A percentile compares a stretch with the other conserved stretches of the same genome.
Evolutionary conservation across 1,140 invertebrate genomes (phyloP).

Genomic region (Aphelenchoides fujianensis): DNA sequence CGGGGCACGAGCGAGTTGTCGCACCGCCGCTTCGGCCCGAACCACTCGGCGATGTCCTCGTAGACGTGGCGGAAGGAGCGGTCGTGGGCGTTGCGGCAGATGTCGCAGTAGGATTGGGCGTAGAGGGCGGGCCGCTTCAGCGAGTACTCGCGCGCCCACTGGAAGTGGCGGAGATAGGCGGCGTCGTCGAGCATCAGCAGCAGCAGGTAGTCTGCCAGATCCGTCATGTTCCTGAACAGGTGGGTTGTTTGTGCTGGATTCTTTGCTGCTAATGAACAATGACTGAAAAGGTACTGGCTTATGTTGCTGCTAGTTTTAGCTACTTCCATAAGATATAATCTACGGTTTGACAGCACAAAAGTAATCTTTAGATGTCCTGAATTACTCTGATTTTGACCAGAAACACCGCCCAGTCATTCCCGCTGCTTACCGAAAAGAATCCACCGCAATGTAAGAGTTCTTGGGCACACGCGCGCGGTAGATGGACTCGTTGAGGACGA

Average conservation of each 20-base stretch:
- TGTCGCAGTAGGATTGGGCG: neutral
- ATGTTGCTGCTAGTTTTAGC: too few species aligned
- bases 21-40: constrained; percentile 2
- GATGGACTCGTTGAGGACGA: neutral
- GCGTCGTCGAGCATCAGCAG: neutral
- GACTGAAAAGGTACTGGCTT: too few species aligned
- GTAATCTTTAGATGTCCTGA: too few species aligned
- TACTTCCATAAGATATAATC: too few species aligned
- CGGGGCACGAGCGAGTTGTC: neutral
- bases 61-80: neutral
- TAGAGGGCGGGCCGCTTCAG: neutral
- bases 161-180: neutral
- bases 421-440: neutral
- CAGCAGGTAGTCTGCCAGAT: neutral
- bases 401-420: too few species aligned
- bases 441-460: constrained; percentile 5
- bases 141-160: neutral
- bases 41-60: constrained; percentile 8
- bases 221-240: neutral
- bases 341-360: too few species aligned
- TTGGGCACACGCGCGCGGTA: neutral
- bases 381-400: too few species aligned
- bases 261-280: too few species aligned
- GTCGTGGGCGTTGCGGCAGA: neutral
- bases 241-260: too few species aligned